Conservation (phyloP, 2,888 invertebrate species). For the Agrotis puta region DNA sequence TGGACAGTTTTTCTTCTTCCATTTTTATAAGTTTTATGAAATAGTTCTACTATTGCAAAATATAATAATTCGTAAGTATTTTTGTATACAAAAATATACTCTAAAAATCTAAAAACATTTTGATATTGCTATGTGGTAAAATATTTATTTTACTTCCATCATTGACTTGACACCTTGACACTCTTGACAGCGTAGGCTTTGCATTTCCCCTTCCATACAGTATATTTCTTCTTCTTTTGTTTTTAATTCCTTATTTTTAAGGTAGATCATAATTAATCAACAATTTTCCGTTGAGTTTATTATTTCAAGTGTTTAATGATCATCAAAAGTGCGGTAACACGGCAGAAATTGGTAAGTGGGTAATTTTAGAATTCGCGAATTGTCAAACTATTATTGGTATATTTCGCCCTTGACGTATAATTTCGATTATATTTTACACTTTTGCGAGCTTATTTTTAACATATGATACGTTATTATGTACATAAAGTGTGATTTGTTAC, state of each 20-base stretch:
- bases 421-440: slow-evolving; percentile 60
- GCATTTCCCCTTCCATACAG: slow-evolving; percentile 64
- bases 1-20: background rate
- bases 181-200: slow-evolving; percentile 56
- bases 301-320: slow-evolving; percentile 56
- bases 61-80: background rate
- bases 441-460: slow-evolving; percentile 25
- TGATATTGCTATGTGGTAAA: slow-evolving; percentile 17
- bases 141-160: background rate
- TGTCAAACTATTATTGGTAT: slow-evolving; percentile 70
- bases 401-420: slow-evolving; percentile 79
- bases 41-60: background rate
- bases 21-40: background rate
- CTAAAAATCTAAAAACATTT: slow-evolving; percentile 1
- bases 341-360: slow-evolving; percentile 72
- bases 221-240: slow-evolving; percentile 71
- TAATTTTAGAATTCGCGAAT: slow-evolving; percentile 65
- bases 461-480: slow-evolving; percentile 1
- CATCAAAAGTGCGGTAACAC: slow-evolving; percentile 57
- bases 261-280: slow-evolving; percentile 42
- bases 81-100: too few species aligned
- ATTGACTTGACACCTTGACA: slow-evolving; percentile 45
- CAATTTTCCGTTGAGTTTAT: slow-evolving; percentile 48
- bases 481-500: slow-evolving; percentile 21
- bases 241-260: slow-evolving; percentile 62